Evolutionary conservation across 1,140 invertebrate species (phyloP).

Genomic region (Octopus sinensis): DNA sequence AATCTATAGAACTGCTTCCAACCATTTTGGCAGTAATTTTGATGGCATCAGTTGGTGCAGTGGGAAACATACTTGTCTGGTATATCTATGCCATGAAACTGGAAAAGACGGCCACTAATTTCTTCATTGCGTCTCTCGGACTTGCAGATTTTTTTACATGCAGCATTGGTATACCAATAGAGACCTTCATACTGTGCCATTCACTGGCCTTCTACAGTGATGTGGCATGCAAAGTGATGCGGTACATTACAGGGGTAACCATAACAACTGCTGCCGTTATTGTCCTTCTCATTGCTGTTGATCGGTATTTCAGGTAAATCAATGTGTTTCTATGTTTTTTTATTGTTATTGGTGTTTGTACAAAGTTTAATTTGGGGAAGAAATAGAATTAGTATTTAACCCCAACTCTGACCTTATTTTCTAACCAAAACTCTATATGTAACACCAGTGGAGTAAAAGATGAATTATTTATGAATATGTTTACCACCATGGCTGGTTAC

Average conservation of each 20-base stretch:
- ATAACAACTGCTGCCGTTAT: background rate
- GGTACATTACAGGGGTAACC: background rate
- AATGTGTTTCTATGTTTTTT: too few species aligned
- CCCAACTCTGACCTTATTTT: too few species aligned
- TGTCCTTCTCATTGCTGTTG: background rate
- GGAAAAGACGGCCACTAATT: background rate
- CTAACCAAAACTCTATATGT: too few species aligned
- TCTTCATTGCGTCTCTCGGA: background rate
- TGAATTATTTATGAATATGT: background rate
- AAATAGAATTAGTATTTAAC: too few species aligned
- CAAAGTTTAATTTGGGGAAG: too few species aligned
- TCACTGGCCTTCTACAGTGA: background rate
- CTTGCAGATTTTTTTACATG: background rate
- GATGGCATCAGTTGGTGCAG: background rate
- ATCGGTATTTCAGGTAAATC: background rate
- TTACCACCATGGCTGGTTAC: background rate
- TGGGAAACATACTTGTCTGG: background rate
- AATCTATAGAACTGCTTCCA: background rate
- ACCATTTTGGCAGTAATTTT: background rate
- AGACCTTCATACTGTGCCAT: background rate
- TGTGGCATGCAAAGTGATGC: background rate
- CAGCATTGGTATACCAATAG: background rate
- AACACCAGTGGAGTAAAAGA: background rate
- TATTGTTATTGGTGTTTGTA: too few species aligned
- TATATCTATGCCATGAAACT: background rate